phyloP scores from a whole-genome alignment of 2,797 vertebrate species.

The Lates japonicus region DNA sequence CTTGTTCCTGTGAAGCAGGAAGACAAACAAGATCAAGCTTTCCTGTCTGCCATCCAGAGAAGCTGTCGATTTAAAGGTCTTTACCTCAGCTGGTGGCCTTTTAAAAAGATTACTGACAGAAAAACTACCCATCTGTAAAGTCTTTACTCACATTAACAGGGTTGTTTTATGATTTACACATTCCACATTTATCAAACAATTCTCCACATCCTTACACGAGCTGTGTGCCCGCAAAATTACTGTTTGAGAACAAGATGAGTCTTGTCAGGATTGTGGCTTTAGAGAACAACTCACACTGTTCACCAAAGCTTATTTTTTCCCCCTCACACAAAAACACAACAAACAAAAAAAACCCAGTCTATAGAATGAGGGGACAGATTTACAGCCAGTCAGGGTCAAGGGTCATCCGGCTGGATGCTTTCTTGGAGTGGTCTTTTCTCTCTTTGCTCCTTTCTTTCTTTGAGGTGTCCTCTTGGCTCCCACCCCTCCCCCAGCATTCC shows the following conservation, averaged over 20 bases:
- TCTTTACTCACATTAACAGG: constrained; percentile 27
- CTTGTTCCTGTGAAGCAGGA: constrained; percentile 78
- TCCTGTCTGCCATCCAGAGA: constrained; percentile 55
- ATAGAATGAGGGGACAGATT: constrained; percentile 84
- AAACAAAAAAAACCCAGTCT: constrained; percentile 69
- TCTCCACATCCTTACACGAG: not conserved
- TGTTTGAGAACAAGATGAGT: constrained; percentile 53
- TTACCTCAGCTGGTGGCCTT: constrained; percentile 49
- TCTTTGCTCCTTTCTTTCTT: constrained; percentile 80
- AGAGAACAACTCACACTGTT: constrained; percentile 52
- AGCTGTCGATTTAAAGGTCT: constrained; percentile 54
- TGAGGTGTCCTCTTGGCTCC: constrained; percentile 81
- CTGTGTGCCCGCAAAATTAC: constrained; percentile 13
- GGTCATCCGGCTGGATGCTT: constrained; percentile 85
- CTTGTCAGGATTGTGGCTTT: constrained; percentile 49
- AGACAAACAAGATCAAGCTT: constrained; percentile 75
- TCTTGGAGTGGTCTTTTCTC: constrained; percentile 85
- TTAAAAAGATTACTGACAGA: constrained; percentile 45
- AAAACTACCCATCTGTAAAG: constrained; percentile 25
- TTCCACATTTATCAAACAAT: not conserved
- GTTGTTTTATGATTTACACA: constrained; percentile 51
- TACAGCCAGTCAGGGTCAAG: constrained; percentile 84
- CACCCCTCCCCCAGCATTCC: constrained; percentile 85
- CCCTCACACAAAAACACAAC: constrained; percentile 67
- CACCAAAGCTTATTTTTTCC: constrained; percentile 55